Percentiles rank a stretch among this genome's conserved stretches.
Conservation (phyloP, 2,797 vertebrate genomes). For the Babyrousa celebensis region DNA sequence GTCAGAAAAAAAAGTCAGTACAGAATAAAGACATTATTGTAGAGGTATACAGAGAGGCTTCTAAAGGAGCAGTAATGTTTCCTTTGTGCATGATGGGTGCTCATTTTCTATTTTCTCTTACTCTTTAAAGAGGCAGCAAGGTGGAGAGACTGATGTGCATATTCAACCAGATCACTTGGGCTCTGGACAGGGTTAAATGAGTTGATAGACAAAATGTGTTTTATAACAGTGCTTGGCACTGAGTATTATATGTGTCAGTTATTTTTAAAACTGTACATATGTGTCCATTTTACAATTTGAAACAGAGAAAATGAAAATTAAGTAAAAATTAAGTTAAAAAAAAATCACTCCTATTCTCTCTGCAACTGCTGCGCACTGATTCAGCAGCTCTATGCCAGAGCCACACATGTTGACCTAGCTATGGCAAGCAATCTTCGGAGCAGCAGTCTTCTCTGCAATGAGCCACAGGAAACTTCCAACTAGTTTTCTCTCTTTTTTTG, state of each 20-base stretch:
- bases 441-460: background rate
- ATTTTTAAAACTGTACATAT: background rate
- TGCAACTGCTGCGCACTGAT: background rate
- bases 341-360: background rate
- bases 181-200: background rate
- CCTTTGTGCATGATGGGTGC: background rate
- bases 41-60: background rate
- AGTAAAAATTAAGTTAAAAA: background rate
- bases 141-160: background rate
- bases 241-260: background rate
- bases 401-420: background rate
- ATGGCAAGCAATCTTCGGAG: background rate
- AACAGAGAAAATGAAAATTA: background rate
- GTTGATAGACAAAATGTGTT: background rate
- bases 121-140: background rate
- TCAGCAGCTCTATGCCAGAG: background rate
- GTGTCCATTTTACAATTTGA: constrained; percentile 4
- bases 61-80: background rate
- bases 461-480: background rate
- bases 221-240: background rate
- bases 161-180: background rate
- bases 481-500: constrained; percentile 19
- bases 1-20: too few species aligned
- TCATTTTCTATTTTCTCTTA: background rate
- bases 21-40: background rate